Conservation (phyloP, 2,888 invertebrate species). For the Metellina segmentata region DNA sequence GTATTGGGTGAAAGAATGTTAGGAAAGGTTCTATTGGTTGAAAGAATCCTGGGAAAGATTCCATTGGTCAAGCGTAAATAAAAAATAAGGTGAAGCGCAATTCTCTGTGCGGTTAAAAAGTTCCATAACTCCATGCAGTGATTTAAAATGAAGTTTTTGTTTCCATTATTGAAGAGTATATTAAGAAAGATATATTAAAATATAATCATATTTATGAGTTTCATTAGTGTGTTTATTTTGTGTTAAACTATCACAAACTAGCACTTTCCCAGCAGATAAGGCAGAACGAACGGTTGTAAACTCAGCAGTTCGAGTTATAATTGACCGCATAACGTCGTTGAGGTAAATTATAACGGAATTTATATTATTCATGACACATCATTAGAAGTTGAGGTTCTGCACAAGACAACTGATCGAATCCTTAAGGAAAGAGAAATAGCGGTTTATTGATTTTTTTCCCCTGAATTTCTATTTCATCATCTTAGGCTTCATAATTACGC, state of each 20-base stretch:
- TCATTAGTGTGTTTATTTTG: not conserved
- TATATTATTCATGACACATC: not conserved
- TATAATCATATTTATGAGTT: not conserved
- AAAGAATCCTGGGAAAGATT: no score
- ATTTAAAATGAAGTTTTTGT: no score
- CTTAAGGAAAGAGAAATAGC: slow-evolving; percentile 11
- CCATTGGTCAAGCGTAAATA: no score
- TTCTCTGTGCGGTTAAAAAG: no score
- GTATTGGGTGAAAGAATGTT: no score
- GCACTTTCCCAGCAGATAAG: not conserved
- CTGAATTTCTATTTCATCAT: slow-evolving; percentile 11
- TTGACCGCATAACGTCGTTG: not conserved
- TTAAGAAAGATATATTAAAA: not conserved
- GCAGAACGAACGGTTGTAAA: not conserved
- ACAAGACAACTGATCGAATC: not conserved
- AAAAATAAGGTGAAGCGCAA: no score
- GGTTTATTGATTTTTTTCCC: slow-evolving; percentile 46
- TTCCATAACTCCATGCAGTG: no score
- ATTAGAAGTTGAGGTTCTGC: not conserved
- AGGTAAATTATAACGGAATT: not conserved
- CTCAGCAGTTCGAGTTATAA: not conserved
- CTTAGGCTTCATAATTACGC: slow-evolving; percentile 14
- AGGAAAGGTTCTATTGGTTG: no score
- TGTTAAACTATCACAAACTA: not conserved
- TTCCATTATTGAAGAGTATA: no score